Conservation (phyloP, 2,888 invertebrate species). For the Napeogenes inachia region DNA sequence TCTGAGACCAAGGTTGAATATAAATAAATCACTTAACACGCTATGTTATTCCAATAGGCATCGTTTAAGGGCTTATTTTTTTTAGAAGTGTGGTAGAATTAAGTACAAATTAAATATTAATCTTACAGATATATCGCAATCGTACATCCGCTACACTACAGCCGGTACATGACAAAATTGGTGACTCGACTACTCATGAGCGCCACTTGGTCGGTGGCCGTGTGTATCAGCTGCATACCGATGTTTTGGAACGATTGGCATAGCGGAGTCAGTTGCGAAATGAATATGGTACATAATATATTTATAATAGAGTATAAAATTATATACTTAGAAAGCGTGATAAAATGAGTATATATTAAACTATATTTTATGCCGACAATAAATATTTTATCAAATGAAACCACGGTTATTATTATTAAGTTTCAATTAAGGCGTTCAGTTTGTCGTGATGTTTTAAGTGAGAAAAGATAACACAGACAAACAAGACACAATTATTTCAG, state of each 20-base stretch:
- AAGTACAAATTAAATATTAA: background rate
- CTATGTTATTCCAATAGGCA: background rate
- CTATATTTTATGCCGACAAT: background rate
- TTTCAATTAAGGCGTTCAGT: too few species aligned
- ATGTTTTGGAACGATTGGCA: constrained; percentile 88
- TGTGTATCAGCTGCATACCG: constrained; percentile 82
- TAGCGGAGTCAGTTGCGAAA: constrained; percentile 79
- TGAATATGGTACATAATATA: constrained; percentile 75
- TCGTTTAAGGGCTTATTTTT: background rate
- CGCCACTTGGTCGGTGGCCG: constrained; percentile 82
- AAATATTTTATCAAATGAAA: background rate
- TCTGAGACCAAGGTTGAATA: background rate
- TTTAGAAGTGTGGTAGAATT: background rate
- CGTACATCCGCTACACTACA: constrained; percentile 87
- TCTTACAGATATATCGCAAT: constrained; percentile 83
- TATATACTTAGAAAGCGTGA: background rate
- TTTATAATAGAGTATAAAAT: background rate
- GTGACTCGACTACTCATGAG: constrained; percentile 80
- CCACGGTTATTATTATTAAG: too few species aligned
- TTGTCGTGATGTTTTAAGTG: too few species aligned
- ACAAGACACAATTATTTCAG: too few species aligned
- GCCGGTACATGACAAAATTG: constrained; percentile 84
- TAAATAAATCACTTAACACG: background rate
- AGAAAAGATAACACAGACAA: too few species aligned
- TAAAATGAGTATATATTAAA: constrained; percentile 2